Conservation (phyloP, 2,888 invertebrate genomes). For the Galeruca laticollis region DNA sequence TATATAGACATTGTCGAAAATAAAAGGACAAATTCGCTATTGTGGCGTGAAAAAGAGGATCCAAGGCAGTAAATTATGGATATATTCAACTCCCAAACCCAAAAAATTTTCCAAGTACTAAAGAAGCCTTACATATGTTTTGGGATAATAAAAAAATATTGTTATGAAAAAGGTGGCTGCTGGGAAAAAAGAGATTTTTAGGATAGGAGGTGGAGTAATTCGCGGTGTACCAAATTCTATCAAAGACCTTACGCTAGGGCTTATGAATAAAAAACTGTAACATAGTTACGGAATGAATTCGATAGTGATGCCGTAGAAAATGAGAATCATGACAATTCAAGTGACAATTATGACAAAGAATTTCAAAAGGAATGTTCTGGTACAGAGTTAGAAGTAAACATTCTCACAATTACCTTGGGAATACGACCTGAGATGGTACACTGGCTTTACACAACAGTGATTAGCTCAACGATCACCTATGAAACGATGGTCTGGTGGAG, state of each 20-base stretch:
- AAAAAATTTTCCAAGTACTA: constrained; percentile 2
- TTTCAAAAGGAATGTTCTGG: constrained; percentile 5
- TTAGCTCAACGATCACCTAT: too few relatives aligned
- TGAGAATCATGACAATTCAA: constrained; percentile 8
- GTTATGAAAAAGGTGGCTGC: constrained; percentile 19
- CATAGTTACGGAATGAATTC: too few relatives aligned
- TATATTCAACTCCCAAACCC: constrained; percentile 24
- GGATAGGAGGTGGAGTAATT: constrained; percentile 18
- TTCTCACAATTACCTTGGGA: constrained; percentile 7
- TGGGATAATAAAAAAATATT: constrained; percentile 26
- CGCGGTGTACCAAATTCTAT: constrained; percentile 12
- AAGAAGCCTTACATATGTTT: constrained; percentile 12
- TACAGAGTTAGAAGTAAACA: neutral
- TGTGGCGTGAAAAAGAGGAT: constrained; percentile 11
- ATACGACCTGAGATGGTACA: too few relatives aligned
- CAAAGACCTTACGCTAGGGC: neutral
- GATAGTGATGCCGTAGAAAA: constrained; percentile 15
- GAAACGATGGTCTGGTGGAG: too few relatives aligned
- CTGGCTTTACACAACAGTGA: too few relatives aligned
- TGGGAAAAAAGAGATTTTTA: constrained; percentile 20
- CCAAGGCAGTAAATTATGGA: constrained; percentile 20
- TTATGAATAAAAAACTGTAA: constrained; percentile 11
- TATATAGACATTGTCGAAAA: constrained; percentile 27
- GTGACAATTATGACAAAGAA: constrained; percentile 12
- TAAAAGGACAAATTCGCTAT: constrained; percentile 17